Base-by-base conservation (phyloP, 2,113 vertebrate genomes). In the Malurus cyaneus region DNA sequence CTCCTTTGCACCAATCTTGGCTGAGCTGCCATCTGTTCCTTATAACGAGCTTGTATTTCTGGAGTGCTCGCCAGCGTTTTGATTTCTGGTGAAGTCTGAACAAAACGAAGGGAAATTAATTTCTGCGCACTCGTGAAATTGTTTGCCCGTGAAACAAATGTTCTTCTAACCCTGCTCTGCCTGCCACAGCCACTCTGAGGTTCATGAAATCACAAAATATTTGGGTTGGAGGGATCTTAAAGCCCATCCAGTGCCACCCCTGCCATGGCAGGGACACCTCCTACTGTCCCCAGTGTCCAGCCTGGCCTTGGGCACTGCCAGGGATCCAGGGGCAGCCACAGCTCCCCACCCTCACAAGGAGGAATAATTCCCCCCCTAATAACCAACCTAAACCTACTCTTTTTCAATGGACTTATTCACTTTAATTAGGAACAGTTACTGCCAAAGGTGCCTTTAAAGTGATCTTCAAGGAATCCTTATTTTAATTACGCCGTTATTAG, bases 11-110 rank as follows among this genome's bases (percentile, higher is more conserved):
- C 82, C 80, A 71, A 84, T 93, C 90, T 97, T 94, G 60, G 14
- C 89, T 71, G 93, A 93, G 91, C 86, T 81, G 91, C 95, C 95
- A 96, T 97, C 96, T 96, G 96, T 94, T 96, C 95, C 1, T 66
- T 87, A 31, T 64, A 94, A 93, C 78, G 53, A 95, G 92, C 91
- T 88, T 71, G 9, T 84, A 91, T 60, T 94, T 84, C 95, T 92
- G 21, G 39, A 92, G 86, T 49, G 56, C 80, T 84, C 6, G 1
- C 46, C 3, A 7, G 71, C 28, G 14, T 56, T 96, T 95, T 60
- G 76, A 89, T 89, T 92, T 61, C 77, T 92, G 61, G 18, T 42
- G 42, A 71, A 84, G 34, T 12, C 59, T 83, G 88, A 88, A 49
- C 64, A 89, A 93, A 94, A 89, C 2, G 66, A 83, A 81, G 80